phyloP scores from a whole-genome alignment of 2,113 vertebrate species.

The Phyllostomus discolor region DNA sequence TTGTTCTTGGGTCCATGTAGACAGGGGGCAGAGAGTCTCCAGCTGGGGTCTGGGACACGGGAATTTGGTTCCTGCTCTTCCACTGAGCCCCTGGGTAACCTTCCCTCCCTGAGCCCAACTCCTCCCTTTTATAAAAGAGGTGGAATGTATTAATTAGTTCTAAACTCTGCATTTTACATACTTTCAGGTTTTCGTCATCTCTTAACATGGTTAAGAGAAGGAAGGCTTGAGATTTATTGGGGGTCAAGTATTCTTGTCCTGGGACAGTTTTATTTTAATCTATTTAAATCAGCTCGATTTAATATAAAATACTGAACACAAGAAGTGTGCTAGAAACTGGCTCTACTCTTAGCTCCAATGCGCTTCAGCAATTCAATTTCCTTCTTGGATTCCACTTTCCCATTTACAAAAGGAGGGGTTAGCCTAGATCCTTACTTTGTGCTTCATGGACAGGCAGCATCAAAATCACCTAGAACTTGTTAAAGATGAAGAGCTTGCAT shows the following conservation, averaged over 20 bases:
- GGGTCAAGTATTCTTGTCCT: neutral
- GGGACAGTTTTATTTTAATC: neutral
- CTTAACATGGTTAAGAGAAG: neutral
- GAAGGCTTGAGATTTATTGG: neutral
- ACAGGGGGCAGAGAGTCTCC: neutral
- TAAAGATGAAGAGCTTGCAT: neutral
- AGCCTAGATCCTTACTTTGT: neutral
- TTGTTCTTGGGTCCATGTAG: neutral
- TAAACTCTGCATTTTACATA: neutral
- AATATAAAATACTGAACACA: neutral
- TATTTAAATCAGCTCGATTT: neutral
- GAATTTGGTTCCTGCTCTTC: neutral
- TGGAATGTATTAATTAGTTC: neutral
- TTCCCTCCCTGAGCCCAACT: neutral
- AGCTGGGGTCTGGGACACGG: neutral
- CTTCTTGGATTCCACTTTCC: neutral
- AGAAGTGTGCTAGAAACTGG: neutral
- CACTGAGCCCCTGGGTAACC: neutral
- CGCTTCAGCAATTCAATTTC: neutral
- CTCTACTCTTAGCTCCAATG: neutral
- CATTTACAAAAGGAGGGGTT: neutral
- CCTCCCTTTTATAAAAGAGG: neutral
- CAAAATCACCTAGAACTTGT: neutral
- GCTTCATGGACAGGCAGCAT: neutral
- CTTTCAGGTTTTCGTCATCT: conserved; percentile 17